Conservation (phyloP, 2,797 vertebrate genomes). For the Saxicola maurus region DNA sequence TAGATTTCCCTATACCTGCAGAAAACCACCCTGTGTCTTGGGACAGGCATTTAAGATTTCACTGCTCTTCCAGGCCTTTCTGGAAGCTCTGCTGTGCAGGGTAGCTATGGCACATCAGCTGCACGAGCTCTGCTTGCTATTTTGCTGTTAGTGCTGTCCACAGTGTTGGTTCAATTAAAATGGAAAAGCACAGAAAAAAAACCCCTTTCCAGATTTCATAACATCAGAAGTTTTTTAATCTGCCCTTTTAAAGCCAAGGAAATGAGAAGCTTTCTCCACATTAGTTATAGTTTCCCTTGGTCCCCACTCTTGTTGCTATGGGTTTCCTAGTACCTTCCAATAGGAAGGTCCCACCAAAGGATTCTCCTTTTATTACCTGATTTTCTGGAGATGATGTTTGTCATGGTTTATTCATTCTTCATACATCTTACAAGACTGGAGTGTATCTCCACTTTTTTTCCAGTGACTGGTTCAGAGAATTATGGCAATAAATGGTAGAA, state of each 20-base stretch:
- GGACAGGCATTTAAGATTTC: background rate
- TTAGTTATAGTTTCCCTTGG: background rate
- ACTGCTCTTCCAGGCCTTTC: background rate
- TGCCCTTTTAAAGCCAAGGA: background rate
- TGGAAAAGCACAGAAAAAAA: background rate
- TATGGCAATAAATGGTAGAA: background rate
- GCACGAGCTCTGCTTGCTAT: fast-evolving
- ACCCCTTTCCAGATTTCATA: background rate
- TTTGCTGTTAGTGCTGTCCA: background rate
- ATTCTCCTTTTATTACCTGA: background rate
- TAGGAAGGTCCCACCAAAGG: background rate
- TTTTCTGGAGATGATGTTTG: background rate
- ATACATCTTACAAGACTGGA: background rate
- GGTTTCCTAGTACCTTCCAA: background rate
- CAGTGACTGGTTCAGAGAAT: background rate
- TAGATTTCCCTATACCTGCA: background rate
- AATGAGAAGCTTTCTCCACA: background rate
- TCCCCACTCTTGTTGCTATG: background rate
- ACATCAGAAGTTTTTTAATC: background rate
- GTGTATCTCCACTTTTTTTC: background rate
- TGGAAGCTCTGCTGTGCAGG: background rate
- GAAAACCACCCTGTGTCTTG: background rate
- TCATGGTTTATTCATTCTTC: background rate
- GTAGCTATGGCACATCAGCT: background rate
- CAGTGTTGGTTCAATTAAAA: background rate